phyloP scores from a whole-genome alignment of 2,888 invertebrate genomes.

The Trichogramma dendrolimi region DNA sequence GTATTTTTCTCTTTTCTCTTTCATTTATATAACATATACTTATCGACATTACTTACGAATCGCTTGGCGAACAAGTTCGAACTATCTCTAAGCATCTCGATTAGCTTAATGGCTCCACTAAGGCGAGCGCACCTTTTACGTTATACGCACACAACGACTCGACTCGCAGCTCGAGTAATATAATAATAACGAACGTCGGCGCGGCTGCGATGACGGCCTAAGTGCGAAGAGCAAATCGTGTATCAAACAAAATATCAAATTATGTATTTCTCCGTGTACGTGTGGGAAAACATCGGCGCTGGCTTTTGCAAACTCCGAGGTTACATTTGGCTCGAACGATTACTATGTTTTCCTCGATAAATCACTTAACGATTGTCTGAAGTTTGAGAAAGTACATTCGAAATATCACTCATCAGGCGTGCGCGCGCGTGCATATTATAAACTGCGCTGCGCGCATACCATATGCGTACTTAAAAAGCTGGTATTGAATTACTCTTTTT shows the following conservation, averaged over 20 bases:
- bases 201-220: neutral
- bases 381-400: slow-evolving; percentile 21
- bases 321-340: slow-evolving; percentile 6
- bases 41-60: no score
- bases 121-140: neutral
- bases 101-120: slow-evolving; percentile 14
- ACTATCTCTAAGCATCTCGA: slow-evolving; percentile 16
- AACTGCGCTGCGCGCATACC: no score
- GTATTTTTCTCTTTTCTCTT: slow-evolving; percentile 6
- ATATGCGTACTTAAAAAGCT: slow-evolving; percentile 3
- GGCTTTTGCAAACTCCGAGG: neutral
- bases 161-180: no score
- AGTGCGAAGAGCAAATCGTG: neutral
- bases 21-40: no score
- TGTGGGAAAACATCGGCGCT: neutral
- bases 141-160: no score
- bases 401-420: slow-evolving; percentile 21
- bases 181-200: slow-evolving; percentile 8
- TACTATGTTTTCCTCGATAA: slow-evolving; percentile 25
- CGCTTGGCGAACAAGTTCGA: neutral
- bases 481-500: slow-evolving; percentile 15
- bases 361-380: slow-evolving; percentile 23
- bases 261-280: neutral
- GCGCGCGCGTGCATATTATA: neutral
- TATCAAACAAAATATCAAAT: neutral